A percentile compares a stretch with the other conserved stretches of the same genome.
These are phyloP conservation scores for Sebastes cheni DNA, from an alignment of 2,797 vertebrate species.

Conservation along the genomic window DNA sequence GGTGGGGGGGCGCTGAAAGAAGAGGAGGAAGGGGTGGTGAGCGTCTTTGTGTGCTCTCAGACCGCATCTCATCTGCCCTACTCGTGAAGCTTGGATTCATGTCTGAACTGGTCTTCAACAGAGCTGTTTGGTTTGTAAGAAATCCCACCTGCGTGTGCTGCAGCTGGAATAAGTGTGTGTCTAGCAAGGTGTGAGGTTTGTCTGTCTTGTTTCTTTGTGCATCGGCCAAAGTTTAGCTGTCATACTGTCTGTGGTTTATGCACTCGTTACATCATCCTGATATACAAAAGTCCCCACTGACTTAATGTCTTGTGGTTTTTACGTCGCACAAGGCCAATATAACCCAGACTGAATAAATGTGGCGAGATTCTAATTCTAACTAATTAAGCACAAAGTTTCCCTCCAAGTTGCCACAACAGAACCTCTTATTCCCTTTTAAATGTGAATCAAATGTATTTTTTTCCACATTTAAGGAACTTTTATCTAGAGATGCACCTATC, in stretches of 20 bases:
- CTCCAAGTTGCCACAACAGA: not conserved
- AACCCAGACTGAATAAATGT: slow-evolving; percentile 1
- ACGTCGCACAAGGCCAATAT: slow-evolving; percentile 9
- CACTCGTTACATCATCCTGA: not conserved
- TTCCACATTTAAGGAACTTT: not conserved
- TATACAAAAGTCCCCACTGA: not conserved
- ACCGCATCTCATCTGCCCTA: slow-evolving; percentile 62
- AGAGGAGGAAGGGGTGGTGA: not conserved
- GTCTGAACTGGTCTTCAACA: slow-evolving; percentile 63
- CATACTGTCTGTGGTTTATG: slow-evolving; percentile 15
- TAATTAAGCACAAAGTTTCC: slow-evolving; percentile 22
- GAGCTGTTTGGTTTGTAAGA: slow-evolving; percentile 15
- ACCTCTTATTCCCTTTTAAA: not conserved
- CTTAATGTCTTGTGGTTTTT: slow-evolving; percentile 25
- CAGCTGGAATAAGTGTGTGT: slow-evolving; percentile 24
- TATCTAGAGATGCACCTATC: too few relatives aligned
- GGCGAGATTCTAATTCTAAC: slow-evolving; percentile 9
- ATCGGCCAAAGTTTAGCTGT: not conserved
- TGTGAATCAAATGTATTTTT: not conserved
- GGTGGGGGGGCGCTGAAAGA: slow-evolving; percentile 14
- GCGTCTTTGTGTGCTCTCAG: slow-evolving; percentile 53
- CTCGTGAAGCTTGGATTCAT: slow-evolving; percentile 54
- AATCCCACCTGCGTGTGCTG: slow-evolving; percentile 55
- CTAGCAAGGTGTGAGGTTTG: slow-evolving; percentile 45
- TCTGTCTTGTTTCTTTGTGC: slow-evolving; percentile 34